phyloP scores from a whole-genome alignment of 2,113 vertebrate species.

The Donacobius atricapilla region DNA sequence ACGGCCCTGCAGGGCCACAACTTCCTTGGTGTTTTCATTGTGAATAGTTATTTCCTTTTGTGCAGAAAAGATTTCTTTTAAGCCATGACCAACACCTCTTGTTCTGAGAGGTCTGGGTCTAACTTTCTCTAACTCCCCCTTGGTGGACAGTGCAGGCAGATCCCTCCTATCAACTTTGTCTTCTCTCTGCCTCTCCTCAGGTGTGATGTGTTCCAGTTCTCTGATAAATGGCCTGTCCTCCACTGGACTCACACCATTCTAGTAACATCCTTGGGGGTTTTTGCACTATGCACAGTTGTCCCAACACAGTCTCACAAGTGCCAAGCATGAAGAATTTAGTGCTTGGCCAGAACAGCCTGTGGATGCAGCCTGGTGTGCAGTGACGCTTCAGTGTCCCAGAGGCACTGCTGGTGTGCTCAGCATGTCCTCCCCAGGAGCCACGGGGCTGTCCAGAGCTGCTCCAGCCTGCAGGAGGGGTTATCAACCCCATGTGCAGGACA shows the following conservation, averaged over 20 bases:
- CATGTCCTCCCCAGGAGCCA: neutral
- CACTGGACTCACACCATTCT: neutral
- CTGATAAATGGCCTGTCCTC: neutral
- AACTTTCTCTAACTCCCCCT: neutral
- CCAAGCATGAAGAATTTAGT: neutral
- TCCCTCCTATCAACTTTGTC: neutral
- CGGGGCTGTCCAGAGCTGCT: neutral
- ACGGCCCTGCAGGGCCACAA: rapidly evolving
- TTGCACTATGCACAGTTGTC: neutral
- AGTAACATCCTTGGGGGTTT: neutral
- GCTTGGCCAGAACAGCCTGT: rapidly evolving
- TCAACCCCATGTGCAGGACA: neutral
- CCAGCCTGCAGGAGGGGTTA: neutral
- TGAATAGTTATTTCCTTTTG: neutral
- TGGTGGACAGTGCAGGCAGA: neutral
- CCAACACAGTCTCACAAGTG: neutral
- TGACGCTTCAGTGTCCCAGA: neutral
- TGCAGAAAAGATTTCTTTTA: neutral
- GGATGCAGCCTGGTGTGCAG: rapidly evolving
- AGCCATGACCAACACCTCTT: neutral
- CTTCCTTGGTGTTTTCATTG: neutral
- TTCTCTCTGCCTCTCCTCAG: neutral
- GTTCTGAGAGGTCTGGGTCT: neutral
- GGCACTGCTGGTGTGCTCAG: neutral
- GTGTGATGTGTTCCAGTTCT: neutral